Evolutionary conservation across 1,140 invertebrate species (phyloP), one percentile per base, ranked within the genome.

Genomic region (Drosophila nannoptera): DNA sequence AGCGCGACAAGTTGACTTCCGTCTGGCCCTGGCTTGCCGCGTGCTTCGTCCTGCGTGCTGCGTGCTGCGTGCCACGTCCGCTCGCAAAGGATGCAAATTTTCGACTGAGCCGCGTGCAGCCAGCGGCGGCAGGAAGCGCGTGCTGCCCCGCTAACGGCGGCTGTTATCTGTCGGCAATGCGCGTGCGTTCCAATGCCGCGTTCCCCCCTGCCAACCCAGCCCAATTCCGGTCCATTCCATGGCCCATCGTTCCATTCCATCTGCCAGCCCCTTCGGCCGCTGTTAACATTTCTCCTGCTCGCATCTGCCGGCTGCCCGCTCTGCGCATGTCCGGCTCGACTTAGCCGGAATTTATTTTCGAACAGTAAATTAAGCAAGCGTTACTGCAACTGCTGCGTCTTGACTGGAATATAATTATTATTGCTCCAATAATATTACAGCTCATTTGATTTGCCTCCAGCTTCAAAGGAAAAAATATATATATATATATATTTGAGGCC

Each of bases 1-100:
- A 48, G 35, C 62, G 73, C 73, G 76, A 54, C 69, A 69, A 76
- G 64, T 82, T 70, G 43, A n/a, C 60, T 66, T 69, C 52, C 62
- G 67, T 46, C 29, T 7, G 46, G 12, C 2, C 32, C 49, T 52
- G 45, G 3, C 53, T 7, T 7, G 7, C 46, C 12, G 73, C 77
- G 64, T 63, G 70, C 75, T 77, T 81, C 80, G 80, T 84, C 81
- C 80, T 22, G 3, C 53, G 12, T 84, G 22, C 54, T 32, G 3
- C 53, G 12, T 7, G 7, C 46, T 22, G 73, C 77, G 64, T 63
- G 70, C 75, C 81, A 86, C 80, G 80, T 84, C 80, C 80, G 56
- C 53, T 63, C 73, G 67, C 55, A 58, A 69, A 80, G 77, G 77
- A 84, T 86, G 77, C 81, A 86, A 80, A 86, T 84, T 77, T 80